Conservation (phyloP, 1,140 invertebrate genomes). For the Philaenus spumarius region DNA sequence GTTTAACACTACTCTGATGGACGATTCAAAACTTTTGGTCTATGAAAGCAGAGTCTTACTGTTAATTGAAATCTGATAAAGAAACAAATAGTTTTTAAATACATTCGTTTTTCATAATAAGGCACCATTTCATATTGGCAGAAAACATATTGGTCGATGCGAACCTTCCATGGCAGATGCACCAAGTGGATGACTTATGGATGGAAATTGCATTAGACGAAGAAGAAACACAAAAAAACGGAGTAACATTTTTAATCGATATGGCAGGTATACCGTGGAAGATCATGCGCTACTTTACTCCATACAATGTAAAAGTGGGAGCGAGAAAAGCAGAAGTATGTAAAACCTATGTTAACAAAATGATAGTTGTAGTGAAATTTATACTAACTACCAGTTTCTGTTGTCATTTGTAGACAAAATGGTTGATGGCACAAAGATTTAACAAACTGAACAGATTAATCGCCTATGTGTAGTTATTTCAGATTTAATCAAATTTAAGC, state of each 20-base stretch:
- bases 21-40: background rate
- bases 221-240: slow-evolving; percentile 33
- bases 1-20: background rate
- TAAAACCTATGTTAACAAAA: background rate
- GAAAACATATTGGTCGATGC: slow-evolving; percentile 26
- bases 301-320: slow-evolving; percentile 31
- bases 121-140: background rate
- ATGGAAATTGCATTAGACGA: slow-evolving; percentile 35
- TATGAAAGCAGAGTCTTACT: background rate
- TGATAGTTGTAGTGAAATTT: background rate
- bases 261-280: slow-evolving; percentile 33
- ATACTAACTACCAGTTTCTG: background rate
- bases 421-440: background rate
- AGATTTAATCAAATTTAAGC: too few relatives aligned
- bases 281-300: slow-evolving; percentile 36
- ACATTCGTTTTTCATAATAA: background rate
- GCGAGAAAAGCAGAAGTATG: slow-evolving; percentile 34
- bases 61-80: background rate
- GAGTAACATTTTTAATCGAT: slow-evolving; percentile 38
- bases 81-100: background rate
- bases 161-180: slow-evolving; percentile 22
- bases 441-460: too few relatives aligned
- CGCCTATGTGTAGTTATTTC: too few relatives aligned
- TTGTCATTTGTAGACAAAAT: background rate
- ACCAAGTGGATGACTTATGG: slow-evolving; percentile 34